Base-by-base conservation (phyloP, 2,888 invertebrate species). In the Zaprionus lineosus region DNA sequence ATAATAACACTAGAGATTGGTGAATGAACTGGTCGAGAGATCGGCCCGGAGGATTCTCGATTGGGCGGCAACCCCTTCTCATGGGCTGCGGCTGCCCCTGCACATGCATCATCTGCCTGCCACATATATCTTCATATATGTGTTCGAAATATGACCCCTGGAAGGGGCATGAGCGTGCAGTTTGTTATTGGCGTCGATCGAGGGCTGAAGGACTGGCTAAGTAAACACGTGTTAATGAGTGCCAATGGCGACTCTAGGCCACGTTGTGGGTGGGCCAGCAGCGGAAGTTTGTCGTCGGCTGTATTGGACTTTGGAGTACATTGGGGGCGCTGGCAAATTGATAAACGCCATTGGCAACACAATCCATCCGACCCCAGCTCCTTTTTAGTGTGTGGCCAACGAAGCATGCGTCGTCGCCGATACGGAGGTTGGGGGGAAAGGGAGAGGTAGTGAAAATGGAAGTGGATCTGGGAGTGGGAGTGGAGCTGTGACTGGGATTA, bases 271-370 rank as follows among this genome's bases (percentile, higher is more conserved):
- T 85, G 79, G 79, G 81, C 84, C 31, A 2, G 37, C 50, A 51
- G 12, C 59, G 74, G 60, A 73, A 74, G 62, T 74, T 68, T 69
- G 48, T 44, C 51, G 36, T 40, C 69, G 46, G 52, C 24, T 56
- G 26, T 8, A 19, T 18, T 6, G 8, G n/a, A 8, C 8, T n/a
- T 24, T 24, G 24, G n/a, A 24, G 6, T 14, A 11, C 53, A 37
- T 21, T 34, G 56, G 29, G n/a, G 28, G 31, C 61, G 34, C 46
- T 48, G 65, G 53, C 67, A 84, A 84, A 82, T 84, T 82, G 82
- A 82, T 82, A 84, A 84, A 82, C 78, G 86, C 82, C 82, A 86
- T 86, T 84, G 83, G 85, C 86, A 70, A 77, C 56, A 44, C 40
- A 39, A 48, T 37, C 31, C 29, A 33, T 52, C 19, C n/a, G 19